These are phyloP conservation scores for Hylyphantes graminicola DNA, from an alignment of 1,140 invertebrate species.

Conservation along the genomic window DNA sequence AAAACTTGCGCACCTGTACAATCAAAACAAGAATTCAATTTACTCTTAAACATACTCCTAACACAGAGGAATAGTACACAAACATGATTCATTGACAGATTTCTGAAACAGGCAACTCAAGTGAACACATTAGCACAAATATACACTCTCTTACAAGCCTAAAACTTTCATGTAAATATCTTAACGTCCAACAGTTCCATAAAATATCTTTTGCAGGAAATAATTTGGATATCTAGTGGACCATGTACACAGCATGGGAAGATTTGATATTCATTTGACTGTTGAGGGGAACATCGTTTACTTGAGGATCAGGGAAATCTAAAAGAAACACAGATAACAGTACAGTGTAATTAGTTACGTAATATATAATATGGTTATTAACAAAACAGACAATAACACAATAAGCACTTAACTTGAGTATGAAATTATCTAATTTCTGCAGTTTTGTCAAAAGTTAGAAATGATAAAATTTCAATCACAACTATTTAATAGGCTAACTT, in stretches of 20 bases:
- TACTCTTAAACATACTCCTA: too few species aligned
- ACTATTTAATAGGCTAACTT: too few species aligned
- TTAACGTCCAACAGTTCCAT: slow-evolving; percentile 43
- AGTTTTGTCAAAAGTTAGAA: too few species aligned
- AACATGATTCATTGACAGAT: neutral
- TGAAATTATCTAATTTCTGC: too few species aligned
- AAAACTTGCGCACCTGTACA: neutral
- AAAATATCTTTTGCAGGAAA: slow-evolving; percentile 38
- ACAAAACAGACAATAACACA: too few species aligned
- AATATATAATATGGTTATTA: too few species aligned
- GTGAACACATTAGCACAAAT: slow-evolving; percentile 25
- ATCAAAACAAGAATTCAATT: neutral
- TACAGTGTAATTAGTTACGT: neutral
- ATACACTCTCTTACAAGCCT: slow-evolving; percentile 36
- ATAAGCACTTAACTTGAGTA: too few species aligned
- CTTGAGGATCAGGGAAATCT: slow-evolving; percentile 52
- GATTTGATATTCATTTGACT: slow-evolving; percentile 51
- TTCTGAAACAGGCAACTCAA: too few species aligned
- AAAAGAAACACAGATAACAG: neutral
- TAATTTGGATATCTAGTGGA: slow-evolving; percentile 37
- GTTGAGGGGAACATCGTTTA: slow-evolving; percentile 41
- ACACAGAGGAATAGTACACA: neutral
- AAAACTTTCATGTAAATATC: slow-evolving; percentile 48
- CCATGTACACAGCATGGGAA: slow-evolving; percentile 48
- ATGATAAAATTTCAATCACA: too few species aligned